Evolutionary conservation across 2,797 vertebrate genomes (phyloP).

Genomic region (Poeciliopsis infans): DNA sequence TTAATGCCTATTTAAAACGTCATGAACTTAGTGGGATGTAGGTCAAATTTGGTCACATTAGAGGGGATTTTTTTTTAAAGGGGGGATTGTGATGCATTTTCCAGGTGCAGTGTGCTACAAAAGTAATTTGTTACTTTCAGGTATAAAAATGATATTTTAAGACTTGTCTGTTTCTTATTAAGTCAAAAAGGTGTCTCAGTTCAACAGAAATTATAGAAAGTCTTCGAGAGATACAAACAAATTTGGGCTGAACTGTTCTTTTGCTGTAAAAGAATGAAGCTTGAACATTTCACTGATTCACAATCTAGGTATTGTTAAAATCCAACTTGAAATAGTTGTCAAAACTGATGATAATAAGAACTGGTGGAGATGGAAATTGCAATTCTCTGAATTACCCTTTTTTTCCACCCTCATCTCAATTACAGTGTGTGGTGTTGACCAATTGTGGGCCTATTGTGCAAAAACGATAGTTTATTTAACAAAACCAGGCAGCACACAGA

Average conservation of each 20-base stretch:
- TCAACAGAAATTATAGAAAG: background rate
- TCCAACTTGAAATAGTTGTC: background rate
- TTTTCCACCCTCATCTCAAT: background rate
- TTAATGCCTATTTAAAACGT: background rate
- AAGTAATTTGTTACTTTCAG: too few relatives aligned
- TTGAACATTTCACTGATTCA: background rate
- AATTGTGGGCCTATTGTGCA: constrained; percentile 25
- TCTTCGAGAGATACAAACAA: background rate
- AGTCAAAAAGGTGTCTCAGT: background rate
- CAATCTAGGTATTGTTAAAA: background rate
- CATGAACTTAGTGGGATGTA: background rate
- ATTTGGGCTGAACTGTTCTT: background rate
- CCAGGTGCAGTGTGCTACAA: too few relatives aligned
- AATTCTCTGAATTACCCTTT: background rate
- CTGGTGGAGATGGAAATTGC: background rate
- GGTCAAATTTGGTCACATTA: background rate
- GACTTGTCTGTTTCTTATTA: background rate
- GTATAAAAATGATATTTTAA: background rate
- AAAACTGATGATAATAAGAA: background rate
- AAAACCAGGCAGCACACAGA: constrained; percentile 21
- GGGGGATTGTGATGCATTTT: too few relatives aligned
- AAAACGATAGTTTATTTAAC: constrained; percentile 18
- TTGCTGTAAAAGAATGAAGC: background rate
- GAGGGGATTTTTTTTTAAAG: background rate
- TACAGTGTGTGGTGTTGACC: background rate